phyloP scores from a whole-genome alignment of 2,888 invertebrate genomes.

The Agonopterix alstromeriana region DNA sequence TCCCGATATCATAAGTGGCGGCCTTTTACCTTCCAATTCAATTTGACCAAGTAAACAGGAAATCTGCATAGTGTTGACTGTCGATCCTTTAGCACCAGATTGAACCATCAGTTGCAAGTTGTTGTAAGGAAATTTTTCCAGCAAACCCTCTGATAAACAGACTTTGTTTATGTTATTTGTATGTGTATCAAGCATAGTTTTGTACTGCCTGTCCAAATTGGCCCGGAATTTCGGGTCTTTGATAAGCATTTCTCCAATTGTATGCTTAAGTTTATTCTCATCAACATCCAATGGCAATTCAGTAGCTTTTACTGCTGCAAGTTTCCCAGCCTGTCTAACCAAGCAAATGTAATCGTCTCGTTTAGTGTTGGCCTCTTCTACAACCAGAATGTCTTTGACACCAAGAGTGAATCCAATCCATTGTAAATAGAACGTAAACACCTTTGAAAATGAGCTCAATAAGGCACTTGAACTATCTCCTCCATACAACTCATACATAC shows the following conservation, averaged over 20 bases:
- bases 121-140: conserved; percentile 93
- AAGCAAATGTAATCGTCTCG: conserved; percentile 82
- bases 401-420: conserved; percentile 96
- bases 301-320: conserved; percentile 82
- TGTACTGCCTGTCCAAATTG: conserved; percentile 89
- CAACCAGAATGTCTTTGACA: conserved; percentile 94
- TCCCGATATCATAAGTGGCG: conserved; percentile 96
- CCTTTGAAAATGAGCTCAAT: conserved; percentile 92
- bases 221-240: conserved; percentile 87
- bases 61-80: conserved; percentile 98
- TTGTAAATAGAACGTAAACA: conserved; percentile 94
- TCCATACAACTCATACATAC: conserved; percentile 96
- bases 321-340: conserved; percentile 79
- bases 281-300: conserved; percentile 78
- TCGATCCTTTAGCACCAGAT: conserved; percentile 99
- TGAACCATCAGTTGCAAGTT: conserved; percentile 99
- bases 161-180: conserved; percentile 94
- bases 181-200: conserved; percentile 85
- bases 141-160: conserved; percentile 90
- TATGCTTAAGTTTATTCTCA: conserved; percentile 77
- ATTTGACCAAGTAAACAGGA: conserved; percentile 98
- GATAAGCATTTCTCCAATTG: conserved; percentile 82
- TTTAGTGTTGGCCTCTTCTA: conserved; percentile 81
- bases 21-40: conserved; percentile 97
- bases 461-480: conserved; percentile 88